Evolutionary conservation across 2,113 vertebrate genomes (phyloP).

Genomic region (Hippocampus mohnikei): DNA sequence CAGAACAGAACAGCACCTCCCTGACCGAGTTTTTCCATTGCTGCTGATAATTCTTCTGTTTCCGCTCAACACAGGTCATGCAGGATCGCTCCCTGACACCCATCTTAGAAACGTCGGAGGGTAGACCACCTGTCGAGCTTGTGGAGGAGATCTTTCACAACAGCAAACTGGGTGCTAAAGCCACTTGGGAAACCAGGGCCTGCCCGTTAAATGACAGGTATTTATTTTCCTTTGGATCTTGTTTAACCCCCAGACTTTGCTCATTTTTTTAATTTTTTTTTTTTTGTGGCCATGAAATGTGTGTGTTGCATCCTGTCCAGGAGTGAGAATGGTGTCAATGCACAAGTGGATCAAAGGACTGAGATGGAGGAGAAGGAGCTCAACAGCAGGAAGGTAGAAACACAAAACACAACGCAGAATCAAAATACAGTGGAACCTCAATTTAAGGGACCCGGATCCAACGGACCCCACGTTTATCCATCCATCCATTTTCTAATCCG

Average conservation of each 20-base stretch:
- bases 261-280: background rate
- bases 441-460: background rate
- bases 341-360: slow-evolving; percentile 58
- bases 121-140: slow-evolving; percentile 85
- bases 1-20: too few species aligned
- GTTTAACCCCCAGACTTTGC: background rate
- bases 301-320: slow-evolving; percentile 17
- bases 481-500: too few species aligned
- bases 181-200: slow-evolving; percentile 58
- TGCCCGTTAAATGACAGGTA: slow-evolving; percentile 61
- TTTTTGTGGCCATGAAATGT: background rate
- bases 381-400: slow-evolving; percentile 83
- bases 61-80: slow-evolving; percentile 51
- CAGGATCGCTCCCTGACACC: slow-evolving; percentile 83
- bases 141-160: slow-evolving; percentile 88
- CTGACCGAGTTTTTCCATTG: too few species aligned
- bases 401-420: background rate
- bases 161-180: slow-evolving; percentile 29
- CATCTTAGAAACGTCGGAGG: slow-evolving; percentile 82
- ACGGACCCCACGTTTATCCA: too few species aligned
- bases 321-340: slow-evolving; percentile 36
- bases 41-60: background rate
- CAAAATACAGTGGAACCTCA: background rate
- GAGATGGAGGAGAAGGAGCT: slow-evolving; percentile 77
- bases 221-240: background rate